Conservation (phyloP, 2,113 vertebrate genomes). For the Laticauda colubrina region DNA sequence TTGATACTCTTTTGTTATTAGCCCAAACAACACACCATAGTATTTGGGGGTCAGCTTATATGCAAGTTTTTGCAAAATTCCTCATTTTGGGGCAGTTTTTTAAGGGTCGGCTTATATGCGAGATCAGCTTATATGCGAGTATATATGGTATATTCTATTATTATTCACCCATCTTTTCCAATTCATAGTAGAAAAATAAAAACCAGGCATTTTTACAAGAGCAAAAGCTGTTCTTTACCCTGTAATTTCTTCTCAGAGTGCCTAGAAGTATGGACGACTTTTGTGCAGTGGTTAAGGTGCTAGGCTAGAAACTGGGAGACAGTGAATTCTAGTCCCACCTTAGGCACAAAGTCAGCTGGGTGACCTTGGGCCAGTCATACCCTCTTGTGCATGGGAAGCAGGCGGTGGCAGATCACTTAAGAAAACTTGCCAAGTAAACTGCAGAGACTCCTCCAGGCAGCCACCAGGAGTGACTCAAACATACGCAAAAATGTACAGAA, state of each 20-base stretch:
- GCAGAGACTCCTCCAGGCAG: background rate
- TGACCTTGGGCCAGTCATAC: background rate
- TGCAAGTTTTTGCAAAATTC: too few species aligned
- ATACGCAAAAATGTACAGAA: background rate
- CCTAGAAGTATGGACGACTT: background rate
- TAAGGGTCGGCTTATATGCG: too few species aligned
- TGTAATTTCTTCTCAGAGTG: background rate
- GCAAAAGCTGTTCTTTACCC: background rate
- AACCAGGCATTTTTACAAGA: background rate
- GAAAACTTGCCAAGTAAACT: background rate
- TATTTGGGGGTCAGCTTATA: too few species aligned
- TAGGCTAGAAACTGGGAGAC: background rate
- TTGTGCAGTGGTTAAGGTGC: background rate
- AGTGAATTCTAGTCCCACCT: background rate
- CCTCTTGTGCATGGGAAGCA: background rate
- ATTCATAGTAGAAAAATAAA: background rate
- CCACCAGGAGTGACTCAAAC: background rate
- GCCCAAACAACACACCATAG: too few species aligned
- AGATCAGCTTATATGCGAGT: too few species aligned
- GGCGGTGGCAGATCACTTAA: background rate
- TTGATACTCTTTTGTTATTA: too few species aligned
- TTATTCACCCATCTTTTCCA: background rate
- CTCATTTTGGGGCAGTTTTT: too few species aligned
- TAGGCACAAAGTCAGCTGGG: background rate
- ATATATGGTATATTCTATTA: too few species aligned